phyloP scores from a whole-genome alignment of 2,113 vertebrate species.

The Crocuta crocuta region DNA sequence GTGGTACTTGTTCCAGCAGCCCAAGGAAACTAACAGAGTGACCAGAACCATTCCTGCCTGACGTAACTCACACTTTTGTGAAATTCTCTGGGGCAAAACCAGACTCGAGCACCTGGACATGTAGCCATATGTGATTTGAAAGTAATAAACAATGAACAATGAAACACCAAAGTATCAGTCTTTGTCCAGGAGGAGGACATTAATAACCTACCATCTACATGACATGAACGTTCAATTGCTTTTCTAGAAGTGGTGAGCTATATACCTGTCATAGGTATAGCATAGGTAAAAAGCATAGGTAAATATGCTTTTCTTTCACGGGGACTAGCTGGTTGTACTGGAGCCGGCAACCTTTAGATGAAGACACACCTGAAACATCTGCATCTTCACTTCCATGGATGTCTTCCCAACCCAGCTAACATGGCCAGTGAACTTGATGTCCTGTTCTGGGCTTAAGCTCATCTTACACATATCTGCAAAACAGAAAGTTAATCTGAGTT shows the following conservation, averaged over 20 bases:
- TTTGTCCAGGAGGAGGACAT: not conserved
- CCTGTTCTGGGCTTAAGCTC: slow-evolving; percentile 93
- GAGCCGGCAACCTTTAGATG: not conserved
- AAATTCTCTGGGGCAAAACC: not conserved
- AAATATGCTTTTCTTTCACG: not conserved
- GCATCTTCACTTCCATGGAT: slow-evolving; percentile 99
- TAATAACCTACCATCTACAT: not conserved
- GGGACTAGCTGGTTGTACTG: not conserved
- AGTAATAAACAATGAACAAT: not conserved
- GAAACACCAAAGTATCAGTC: not conserved
- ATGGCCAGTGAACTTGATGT: slow-evolving; percentile 97
- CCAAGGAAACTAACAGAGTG: slow-evolving; percentile 1
- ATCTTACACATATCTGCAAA: slow-evolving; percentile 93
- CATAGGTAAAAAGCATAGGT: not conserved
- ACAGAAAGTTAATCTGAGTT: slow-evolving; percentile 37
- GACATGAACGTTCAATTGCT: not conserved
- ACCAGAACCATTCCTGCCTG: not conserved
- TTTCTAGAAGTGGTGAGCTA: not conserved
- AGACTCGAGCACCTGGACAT: slow-evolving; percentile 28
- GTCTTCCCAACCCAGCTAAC: slow-evolving; percentile 97
- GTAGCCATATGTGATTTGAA: not conserved
- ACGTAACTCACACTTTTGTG: not conserved
- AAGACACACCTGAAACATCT: slow-evolving; percentile 93
- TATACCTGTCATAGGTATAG: not conserved
- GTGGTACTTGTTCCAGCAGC: not conserved